Percentiles rank a stretch among this genome's conserved stretches.
Evolutionary conservation across 2,888 invertebrate species (phyloP).

Genomic region (Sthenelais limicola): DNA sequence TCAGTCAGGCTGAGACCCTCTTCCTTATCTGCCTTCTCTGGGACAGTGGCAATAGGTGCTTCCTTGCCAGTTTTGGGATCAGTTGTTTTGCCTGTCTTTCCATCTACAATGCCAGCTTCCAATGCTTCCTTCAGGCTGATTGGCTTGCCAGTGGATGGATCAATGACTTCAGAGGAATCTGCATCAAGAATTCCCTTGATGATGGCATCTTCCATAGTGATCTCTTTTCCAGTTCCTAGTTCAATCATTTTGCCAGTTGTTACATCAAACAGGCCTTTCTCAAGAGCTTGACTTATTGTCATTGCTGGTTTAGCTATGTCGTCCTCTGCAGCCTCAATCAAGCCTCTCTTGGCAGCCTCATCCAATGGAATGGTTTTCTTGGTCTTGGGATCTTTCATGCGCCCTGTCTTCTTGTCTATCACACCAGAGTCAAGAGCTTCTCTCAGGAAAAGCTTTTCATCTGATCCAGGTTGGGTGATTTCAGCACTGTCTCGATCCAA

Average conservation of each 20-base stretch:
- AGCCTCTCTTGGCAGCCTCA: constrained; percentile 83
- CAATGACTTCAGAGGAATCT: neutral
- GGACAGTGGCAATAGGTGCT: constrained; percentile 6
- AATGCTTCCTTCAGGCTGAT: constrained; percentile 12
- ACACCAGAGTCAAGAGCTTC: constrained; percentile 89
- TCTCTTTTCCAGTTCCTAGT: constrained; percentile 85
- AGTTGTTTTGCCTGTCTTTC: neutral
- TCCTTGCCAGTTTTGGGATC: neutral
- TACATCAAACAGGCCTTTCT: constrained; percentile 77
- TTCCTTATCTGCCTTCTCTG: constrained; percentile 48
- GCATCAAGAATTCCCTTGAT: constrained; percentile 77
- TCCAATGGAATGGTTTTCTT: constrained; percentile 73
- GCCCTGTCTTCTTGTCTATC: constrained; percentile 81
- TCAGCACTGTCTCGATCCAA: constrained; percentile 81
- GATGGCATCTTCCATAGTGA: constrained; percentile 86
- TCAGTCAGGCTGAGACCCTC: constrained; percentile 63
- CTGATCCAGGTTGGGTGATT: constrained; percentile 81
- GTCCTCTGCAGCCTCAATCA: constrained; percentile 67
- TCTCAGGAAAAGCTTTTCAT: constrained; percentile 75
- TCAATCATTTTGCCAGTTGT: constrained; percentile 47
- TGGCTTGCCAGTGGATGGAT: constrained; percentile 51
- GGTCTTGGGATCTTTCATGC: constrained; percentile 79
- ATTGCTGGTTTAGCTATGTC: constrained; percentile 78
- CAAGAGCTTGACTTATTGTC: constrained; percentile 76
- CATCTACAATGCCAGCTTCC: constrained; percentile 69